These are phyloP conservation scores for Sorex araneus DNA, from an alignment of 2,113 vertebrate species.

Conservation along the genomic window DNA sequence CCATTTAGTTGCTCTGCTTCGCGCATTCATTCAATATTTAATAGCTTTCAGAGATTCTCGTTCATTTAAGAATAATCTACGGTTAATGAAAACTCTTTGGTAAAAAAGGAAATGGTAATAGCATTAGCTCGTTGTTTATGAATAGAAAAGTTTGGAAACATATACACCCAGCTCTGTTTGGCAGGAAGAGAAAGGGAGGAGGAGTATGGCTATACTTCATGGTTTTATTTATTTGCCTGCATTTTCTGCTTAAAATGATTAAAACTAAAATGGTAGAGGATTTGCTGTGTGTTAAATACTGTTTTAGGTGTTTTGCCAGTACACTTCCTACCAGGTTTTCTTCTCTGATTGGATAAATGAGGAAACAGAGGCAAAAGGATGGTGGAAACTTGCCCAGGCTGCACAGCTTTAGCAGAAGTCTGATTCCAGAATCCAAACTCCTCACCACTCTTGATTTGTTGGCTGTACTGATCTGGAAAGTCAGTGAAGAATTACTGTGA, in stretches of 20 bases:
- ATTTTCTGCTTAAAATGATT: neutral
- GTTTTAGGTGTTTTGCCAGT: neutral
- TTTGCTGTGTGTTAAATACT: neutral
- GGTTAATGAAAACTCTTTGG: conserved; percentile 11
- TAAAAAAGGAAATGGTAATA: conserved; percentile 27
- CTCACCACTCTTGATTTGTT: neutral
- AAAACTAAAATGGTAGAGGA: conserved; percentile 25
- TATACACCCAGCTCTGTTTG: neutral
- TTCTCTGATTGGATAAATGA: neutral
- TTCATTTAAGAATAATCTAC: conserved; percentile 31
- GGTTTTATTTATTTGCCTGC: conserved; percentile 25
- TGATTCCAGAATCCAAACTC: neutral
- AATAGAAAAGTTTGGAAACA: conserved; percentile 16
- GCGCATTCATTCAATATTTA: neutral
- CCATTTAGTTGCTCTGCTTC: neutral
- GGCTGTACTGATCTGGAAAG: neutral
- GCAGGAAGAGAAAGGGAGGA: neutral
- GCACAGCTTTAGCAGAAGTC: neutral
- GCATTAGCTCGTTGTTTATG: neutral
- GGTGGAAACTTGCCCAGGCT: neutral
- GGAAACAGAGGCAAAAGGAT: neutral
- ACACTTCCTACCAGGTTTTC: neutral
- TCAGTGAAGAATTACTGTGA: neutral
- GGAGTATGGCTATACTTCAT: neutral
- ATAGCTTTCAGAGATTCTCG: neutral